Conservation (phyloP, 2,113 vertebrate genomes). For the Thamnaconus septentrionalis region DNA sequence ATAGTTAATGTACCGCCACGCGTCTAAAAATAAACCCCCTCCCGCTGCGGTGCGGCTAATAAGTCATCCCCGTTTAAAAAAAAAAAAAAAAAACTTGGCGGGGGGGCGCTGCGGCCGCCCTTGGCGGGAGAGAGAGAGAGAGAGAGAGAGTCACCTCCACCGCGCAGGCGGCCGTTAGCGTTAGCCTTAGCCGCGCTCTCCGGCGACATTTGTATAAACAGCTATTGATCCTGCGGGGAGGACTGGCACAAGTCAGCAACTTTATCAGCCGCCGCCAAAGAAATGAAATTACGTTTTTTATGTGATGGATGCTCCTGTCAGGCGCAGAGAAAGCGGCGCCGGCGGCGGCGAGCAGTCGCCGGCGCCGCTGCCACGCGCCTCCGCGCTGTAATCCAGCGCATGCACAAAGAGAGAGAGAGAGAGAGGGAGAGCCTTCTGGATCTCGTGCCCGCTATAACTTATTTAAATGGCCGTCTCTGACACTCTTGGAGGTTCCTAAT, state of each 20-base stretch:
- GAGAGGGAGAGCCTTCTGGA: too few species aligned
- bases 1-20: too few species aligned
- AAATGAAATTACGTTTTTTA: constrained; percentile 75
- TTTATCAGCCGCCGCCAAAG: constrained; percentile 75
- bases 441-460: constrained; percentile 5
- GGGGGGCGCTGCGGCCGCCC: constrained; percentile 34
- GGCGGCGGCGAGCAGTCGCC: constrained; percentile 36
- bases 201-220: constrained; percentile 72
- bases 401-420: too few species aligned
- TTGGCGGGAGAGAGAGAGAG: constrained; percentile 14
- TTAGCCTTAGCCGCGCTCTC: constrained; percentile 30
- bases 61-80: too few species aligned
- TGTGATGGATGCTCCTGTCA: constrained; percentile 80
- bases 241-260: constrained; percentile 78
- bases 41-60: too few species aligned
- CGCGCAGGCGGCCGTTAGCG: constrained; percentile 20
- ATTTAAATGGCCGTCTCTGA: constrained; percentile 39
- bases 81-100: too few species aligned
- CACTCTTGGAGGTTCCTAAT: constrained; percentile 55
- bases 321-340: constrained; percentile 67
- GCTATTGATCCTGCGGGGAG: constrained; percentile 72
- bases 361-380: constrained; percentile 24
- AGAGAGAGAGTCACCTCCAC: constrained; percentile 61
- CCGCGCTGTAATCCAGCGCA: constrained; percentile 32
- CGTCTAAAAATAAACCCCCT: too few species aligned